Base-by-base conservation (phyloP, 37 sponge, comb jelly and placozoan genomes). In the Tethya wilhelma region DNA sequence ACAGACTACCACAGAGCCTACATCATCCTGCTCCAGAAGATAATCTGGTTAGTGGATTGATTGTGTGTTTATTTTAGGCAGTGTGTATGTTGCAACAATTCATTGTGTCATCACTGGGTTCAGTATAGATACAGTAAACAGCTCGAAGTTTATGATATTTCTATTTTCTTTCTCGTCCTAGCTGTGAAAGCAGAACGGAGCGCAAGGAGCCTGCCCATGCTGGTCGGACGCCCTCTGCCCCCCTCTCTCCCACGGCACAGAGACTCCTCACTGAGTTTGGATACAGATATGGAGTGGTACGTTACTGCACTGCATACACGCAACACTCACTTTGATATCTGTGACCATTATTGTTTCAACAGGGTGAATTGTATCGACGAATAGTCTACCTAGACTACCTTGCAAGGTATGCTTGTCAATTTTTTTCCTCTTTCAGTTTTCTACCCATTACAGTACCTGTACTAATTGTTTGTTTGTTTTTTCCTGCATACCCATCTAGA, bases 251-350 rank as follows among this genome's bases (percentile, higher is more conserved):
- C 60, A 86, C 87, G 44, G 79, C 92, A 2, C 79, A 56, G 38
- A 60, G 93, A 65, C 79, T 93, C 9, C 82, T 93, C 29, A 74
- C 40, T 2, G 93, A 93, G 70, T 93, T 93, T 88, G 74, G 86
- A 38, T 81, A 85, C 29, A 74, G 93, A 84, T 93, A 80, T 81
- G 93, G 93, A 75, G 88, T 93, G 84, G 93, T 92, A 53, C 4
- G 89, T 76, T 30, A 11, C 2, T 41, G 14, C n/a, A 23, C 28
- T 60, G 26, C 28, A 23, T 25, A 11, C 9, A 9, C 14, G 53
- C 7, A 67, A 37, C 36, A 11, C 4, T 31, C 6, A 44, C 49
- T 44, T 6, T 17, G 22, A 25, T 41, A n/a, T 8, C 30, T 3
- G 31, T 63, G 39, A 45, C 45, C 4, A 43, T 39, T 26, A 37